Conservation (phyloP, 2,113 vertebrate genomes). For the Barbus barbus region DNA sequence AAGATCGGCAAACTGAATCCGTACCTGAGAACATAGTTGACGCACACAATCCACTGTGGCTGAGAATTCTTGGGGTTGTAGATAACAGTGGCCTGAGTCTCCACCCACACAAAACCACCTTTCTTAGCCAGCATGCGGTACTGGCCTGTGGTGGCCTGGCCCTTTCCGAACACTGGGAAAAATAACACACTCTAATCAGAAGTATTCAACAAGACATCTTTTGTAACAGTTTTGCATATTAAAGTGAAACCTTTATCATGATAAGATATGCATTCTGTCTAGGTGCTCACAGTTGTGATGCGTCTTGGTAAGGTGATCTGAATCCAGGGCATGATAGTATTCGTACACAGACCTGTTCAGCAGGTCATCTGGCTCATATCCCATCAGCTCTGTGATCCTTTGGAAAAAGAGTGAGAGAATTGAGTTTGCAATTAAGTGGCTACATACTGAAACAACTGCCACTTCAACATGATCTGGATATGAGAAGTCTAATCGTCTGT, state of each 20-base stretch:
- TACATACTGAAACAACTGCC: background rate
- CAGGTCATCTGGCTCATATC: slow-evolving; percentile 94
- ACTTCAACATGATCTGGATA: background rate
- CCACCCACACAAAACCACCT: slow-evolving; percentile 97
- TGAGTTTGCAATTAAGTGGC: background rate
- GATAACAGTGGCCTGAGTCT: slow-evolving; percentile 98
- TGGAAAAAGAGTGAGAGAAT: background rate
- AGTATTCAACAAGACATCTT: background rate
- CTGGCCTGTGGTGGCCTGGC: slow-evolving; percentile 95
- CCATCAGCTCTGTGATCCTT: slow-evolving; percentile 98
- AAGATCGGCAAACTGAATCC: background rate
- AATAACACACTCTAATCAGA: slow-evolving; percentile 40
- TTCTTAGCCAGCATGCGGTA: slow-evolving; percentile 97
- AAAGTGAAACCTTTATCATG: background rate
- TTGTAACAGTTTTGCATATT: background rate
- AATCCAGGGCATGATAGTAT: slow-evolving; percentile 97
- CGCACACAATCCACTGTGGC: slow-evolving; percentile 97
- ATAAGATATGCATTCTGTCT: background rate
- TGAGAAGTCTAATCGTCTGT: background rate
- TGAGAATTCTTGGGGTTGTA: slow-evolving; percentile 99
- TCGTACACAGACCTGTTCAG: slow-evolving; percentile 94
- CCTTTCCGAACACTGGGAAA: slow-evolving; percentile 93
- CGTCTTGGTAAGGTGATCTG: slow-evolving; percentile 96
- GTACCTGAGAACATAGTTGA: slow-evolving; percentile 98
- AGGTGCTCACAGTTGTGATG: slow-evolving; percentile 90